These are phyloP conservation scores for Scelioninae gen. 1 DNA, from an alignment of 2,888 invertebrate genomes.

Conservation along the genomic window DNA sequence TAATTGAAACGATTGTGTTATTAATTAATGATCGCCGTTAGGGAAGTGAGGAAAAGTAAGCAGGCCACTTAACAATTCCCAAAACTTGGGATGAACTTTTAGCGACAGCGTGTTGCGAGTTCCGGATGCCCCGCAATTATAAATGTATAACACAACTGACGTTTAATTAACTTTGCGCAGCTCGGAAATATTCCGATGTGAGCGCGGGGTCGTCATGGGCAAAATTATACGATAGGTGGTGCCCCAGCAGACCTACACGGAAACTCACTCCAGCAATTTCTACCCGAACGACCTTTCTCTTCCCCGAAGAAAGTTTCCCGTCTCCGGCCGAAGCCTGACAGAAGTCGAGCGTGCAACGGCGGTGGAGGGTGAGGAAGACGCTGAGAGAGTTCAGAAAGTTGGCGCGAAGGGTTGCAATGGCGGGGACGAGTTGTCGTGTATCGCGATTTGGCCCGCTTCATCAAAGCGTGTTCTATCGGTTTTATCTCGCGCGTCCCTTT, in stretches of 20 bases:
- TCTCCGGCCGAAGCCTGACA: slow-evolving; percentile 33
- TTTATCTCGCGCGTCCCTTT: slow-evolving; percentile 79
- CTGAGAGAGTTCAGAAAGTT: slow-evolving; percentile 70
- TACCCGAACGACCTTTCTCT: slow-evolving; percentile 53
- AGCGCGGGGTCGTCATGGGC: slow-evolving; percentile 20
- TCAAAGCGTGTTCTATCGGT: slow-evolving; percentile 82
- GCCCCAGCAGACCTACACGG: slow-evolving; percentile 32
- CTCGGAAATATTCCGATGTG: slow-evolving; percentile 37
- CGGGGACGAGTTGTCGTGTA: slow-evolving; percentile 76
- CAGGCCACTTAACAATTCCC: slow-evolving; percentile 7
- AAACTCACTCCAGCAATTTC: slow-evolving; percentile 53
- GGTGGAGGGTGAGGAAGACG: background rate
- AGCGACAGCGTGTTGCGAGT: slow-evolving; percentile 21
- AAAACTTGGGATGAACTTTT: slow-evolving; percentile 18
- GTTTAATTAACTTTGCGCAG: slow-evolving; percentile 60
- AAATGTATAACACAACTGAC: slow-evolving; percentile 63
- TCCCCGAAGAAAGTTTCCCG: slow-evolving; percentile 50
- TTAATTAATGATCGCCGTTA: too few relatives aligned
- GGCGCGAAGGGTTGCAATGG: slow-evolving; percentile 70
- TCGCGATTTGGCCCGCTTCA: slow-evolving; percentile 77
- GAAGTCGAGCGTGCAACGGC: slow-evolving; percentile 27
- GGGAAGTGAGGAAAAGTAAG: too few relatives aligned
- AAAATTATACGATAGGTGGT: slow-evolving; percentile 56
- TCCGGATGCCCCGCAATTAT: slow-evolving; percentile 50
- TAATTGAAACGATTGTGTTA: too few relatives aligned